Percentiles rank a stretch among this genome's conserved stretches.
These are phyloP conservation scores for Podocnemis expansa DNA, from an alignment of 2,113 vertebrate genomes.

Conservation along the genomic window DNA sequence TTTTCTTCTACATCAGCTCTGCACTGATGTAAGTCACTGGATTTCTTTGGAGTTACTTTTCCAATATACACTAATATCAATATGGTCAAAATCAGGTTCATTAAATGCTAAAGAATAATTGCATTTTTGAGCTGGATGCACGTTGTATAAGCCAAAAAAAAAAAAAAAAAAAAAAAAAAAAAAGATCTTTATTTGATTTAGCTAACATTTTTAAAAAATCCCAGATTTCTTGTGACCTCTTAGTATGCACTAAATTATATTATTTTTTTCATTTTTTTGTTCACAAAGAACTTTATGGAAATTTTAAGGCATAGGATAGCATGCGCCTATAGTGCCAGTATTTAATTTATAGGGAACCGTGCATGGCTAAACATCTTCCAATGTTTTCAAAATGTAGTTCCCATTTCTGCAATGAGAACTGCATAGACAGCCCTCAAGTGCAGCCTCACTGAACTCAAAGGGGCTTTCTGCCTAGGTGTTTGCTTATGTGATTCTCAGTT, in stretches of 20 bases:
- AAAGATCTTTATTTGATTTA: background rate
- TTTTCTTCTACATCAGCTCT: background rate
- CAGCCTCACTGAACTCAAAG: background rate
- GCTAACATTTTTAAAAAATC: background rate
- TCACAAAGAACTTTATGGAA: background rate
- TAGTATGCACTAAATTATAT: background rate
- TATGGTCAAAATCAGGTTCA: background rate
- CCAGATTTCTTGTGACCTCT: background rate
- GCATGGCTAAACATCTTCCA: background rate
- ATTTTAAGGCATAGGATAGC: background rate
- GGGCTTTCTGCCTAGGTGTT: constrained; percentile 13
- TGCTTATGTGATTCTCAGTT: constrained; percentile 40
- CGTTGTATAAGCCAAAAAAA: background rate
- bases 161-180: too few species aligned
- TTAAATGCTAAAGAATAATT: background rate
- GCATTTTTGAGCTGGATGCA: background rate
- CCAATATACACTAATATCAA: background rate
- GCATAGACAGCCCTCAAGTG: background rate
- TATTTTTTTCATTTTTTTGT: background rate
- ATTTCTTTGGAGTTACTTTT: background rate
- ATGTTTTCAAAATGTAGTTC: constrained; percentile 21
- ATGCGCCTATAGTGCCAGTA: accelerated
- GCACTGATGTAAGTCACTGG: background rate
- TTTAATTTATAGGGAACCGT: constrained; percentile 9
- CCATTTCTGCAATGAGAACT: constrained; percentile 16